Evolutionary conservation across 1,140 invertebrate species (phyloP), one percentile per base, ranked within the genome.

Genomic region (Holotrichia oblita): DNA sequence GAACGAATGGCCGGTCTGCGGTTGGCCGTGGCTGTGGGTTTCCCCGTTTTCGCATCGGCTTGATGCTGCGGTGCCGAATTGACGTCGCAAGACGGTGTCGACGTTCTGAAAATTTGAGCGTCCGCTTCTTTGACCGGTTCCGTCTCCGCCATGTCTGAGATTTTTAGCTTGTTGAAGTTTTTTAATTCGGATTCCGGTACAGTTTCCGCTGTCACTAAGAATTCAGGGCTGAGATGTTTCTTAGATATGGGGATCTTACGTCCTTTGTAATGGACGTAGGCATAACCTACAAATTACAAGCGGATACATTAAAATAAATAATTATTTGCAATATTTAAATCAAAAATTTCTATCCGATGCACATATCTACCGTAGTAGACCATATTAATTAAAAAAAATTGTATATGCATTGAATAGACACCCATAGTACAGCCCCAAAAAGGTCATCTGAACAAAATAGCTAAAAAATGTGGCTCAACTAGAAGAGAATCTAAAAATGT

Each of bases 211-310:
- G 64, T 79, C 17, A 72, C 64, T 17, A 82, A 48, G 59, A 79
- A 82, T 59, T 84, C 83, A 0, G 78, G 27, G 34, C 82, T 81
- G 6, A 84, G 41, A 59, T 81, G 83, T 77, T 81, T 83, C 78
- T 84, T 84, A 9, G 83, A 82, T 72, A 84, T 77, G 0, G 81
- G 76, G 0, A 83, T 79, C 77, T 81, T 82, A 6, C 80, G 72
- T 4, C 83, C 83, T 48, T 84, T 80, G 41, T 82, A 79, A 72
- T 69, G 59, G 8, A 84, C 79, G 44, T 79, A 83, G n/a, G 82
- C 83, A 78, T 80, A 84, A 40, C 78, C 82, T 81, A 42, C 9
- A 24, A 20, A n/a, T n/a, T n/a, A n/a, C n/a, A n/a, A n/a, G n/a
- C n/a, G n/a, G n/a, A n/a, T n/a, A n/a, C n/a, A n/a, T n/a, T 81